phyloP scores from a whole-genome alignment of 2,113 vertebrate genomes.

The Numenius arquata region DNA sequence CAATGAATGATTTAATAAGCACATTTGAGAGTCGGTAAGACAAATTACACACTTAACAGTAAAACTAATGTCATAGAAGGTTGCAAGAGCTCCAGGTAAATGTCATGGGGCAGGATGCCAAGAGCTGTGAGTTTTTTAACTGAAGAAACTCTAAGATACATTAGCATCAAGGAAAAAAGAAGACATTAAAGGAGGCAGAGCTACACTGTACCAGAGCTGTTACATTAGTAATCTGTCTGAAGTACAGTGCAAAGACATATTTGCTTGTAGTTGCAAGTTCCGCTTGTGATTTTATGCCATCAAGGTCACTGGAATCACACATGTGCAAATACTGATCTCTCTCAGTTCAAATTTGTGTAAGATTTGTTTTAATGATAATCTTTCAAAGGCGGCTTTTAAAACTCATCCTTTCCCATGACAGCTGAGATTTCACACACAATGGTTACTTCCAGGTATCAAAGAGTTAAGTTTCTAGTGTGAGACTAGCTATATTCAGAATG shows the following conservation, averaged over 20 bases:
- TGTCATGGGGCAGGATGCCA: not conserved
- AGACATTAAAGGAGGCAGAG: not conserved
- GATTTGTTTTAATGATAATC: not conserved
- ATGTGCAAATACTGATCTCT: not conserved
- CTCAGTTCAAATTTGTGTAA: not conserved
- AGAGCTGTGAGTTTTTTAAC: not conserved
- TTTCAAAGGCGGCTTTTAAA: not conserved
- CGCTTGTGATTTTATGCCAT: not conserved
- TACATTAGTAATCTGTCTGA: not conserved
- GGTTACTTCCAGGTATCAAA: not conserved
- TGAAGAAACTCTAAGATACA: not conserved
- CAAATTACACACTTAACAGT: not conserved
- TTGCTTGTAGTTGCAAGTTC: not conserved
- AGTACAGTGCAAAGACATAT: not conserved
- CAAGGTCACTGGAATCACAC: not conserved
- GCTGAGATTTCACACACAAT: not conserved
- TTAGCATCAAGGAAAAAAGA: not conserved
- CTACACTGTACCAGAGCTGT: not conserved
- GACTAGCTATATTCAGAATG: not conserved
- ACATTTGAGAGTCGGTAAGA: not conserved
- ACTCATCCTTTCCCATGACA: not conserved
- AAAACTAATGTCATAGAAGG: slow-evolving; percentile 9
- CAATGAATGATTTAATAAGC: not conserved
- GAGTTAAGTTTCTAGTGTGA: not conserved
- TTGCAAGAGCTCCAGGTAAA: not conserved